Percentiles rank a stretch among this genome's conserved stretches.
phyloP scores from a whole-genome alignment of 2,888 invertebrate genomes.

The Prosapia bicincta region DNA sequence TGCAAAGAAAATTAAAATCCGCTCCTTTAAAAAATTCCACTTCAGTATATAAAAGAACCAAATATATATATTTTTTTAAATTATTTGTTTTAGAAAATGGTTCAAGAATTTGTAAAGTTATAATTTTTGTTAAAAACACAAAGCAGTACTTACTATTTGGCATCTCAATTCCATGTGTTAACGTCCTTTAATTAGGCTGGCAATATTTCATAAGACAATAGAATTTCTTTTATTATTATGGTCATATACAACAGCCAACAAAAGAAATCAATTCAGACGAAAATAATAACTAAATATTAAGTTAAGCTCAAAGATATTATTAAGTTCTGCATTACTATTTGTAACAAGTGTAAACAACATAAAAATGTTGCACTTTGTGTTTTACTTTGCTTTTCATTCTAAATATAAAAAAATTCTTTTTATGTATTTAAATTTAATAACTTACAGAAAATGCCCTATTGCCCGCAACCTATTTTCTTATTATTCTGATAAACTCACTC shows the following conservation, averaged over 20 bases:
- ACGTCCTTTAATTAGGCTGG: slow-evolving; percentile 39
- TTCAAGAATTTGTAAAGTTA: neutral
- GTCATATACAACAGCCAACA: neutral
- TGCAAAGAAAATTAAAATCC: too few relatives aligned
- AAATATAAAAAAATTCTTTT: too few relatives aligned
- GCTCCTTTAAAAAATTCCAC: too few relatives aligned
- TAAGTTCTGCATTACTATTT: too few relatives aligned
- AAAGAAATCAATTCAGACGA: neutral
- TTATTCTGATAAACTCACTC: too few relatives aligned
- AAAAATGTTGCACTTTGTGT: neutral
- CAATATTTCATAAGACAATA: slow-evolving; percentile 38
- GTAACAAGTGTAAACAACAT: too few relatives aligned
- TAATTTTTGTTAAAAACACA: slow-evolving; percentile 20
- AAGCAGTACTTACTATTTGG: slow-evolving; percentile 37
- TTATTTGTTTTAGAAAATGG: neutral
- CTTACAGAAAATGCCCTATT: too few relatives aligned
- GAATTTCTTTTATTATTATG: slow-evolving; percentile 25
- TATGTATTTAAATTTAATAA: too few relatives aligned
- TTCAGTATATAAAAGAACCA: too few relatives aligned
- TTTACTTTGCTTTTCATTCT: neutral
- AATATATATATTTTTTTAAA: too few relatives aligned
- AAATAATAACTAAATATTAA: neutral
- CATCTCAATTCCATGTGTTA: slow-evolving; percentile 36
- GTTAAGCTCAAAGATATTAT: too few relatives aligned
- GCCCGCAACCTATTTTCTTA: too few relatives aligned